Evolutionary conservation across 37 sponge, comb jelly and placozoan genomes (phyloP), one percentile per base, ranked within the genome.

Genomic region (Oscarella lobularis): DNA sequence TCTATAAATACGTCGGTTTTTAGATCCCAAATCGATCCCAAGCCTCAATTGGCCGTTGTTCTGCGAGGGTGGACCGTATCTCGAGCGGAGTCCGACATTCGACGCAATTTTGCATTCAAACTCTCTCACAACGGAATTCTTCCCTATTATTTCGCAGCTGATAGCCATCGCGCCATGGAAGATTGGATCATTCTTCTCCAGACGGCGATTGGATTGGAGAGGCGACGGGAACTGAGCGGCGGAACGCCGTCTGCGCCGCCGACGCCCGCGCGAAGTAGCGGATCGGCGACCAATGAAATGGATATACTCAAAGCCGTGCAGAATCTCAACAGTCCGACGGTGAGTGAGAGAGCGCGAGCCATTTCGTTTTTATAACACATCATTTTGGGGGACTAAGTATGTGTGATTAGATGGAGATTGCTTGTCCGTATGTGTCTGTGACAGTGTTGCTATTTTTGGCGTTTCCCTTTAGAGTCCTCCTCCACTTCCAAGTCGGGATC

Each of bases 51-150:
- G 9, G 60, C 71, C 31, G 31, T 68, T 34, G 31, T 68, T 5
- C 71, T 68, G 6, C 71, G 29, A 68, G 31, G 71, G 35, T 68
- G 71, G 71, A 4, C 6, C 29, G 33, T 68, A 32, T 30, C 6
- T 5, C 31, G 35, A 68, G 6, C 6, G 35, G 31, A 14, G 5
- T 32, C 6, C 29, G 71, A 68, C 29, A 35, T 20, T 5, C 29
- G 33, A 68, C 71, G 71, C 6, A 32, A 32, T 30, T 20, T 34
- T 14, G 31, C 71, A 14, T 68, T 68, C 71, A 5, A 68, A 20
- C 84, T 39, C 75, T 80, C 0, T 80, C 74, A 31, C 84, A 81
- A 75, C 36, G 79, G 20, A 67, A 32, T 0, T 80, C 78, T 14
- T 55, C 36, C 27, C 35, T 77, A 5, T 36, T n/a, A 32, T 80